Evolutionary conservation across 1,140 invertebrate species (phyloP), one percentile per base, ranked within the genome.

Genomic region (Pomacea maculata): DNA sequence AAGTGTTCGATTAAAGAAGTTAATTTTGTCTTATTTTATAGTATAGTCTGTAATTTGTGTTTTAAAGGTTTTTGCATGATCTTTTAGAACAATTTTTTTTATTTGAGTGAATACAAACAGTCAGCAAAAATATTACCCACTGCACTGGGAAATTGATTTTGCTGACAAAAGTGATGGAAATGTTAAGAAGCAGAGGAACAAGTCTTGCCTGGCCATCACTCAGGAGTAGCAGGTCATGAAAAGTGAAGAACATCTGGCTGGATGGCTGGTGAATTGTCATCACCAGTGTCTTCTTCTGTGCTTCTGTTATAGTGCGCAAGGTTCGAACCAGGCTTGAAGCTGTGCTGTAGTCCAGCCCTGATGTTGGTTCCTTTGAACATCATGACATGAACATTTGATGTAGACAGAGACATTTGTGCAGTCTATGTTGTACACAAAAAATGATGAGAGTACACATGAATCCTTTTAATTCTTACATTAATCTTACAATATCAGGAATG

Each of bases 171-270:
- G 1, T 34, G 25, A 74, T n/a, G 21, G 54, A 11, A n/a, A 10
- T 11, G 25, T 14, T 29, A 34, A 74, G 12, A 34, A 25, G 25
- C 11, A 21, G 21, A 52, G 68, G 11, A 55, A 2, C 25, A 34
- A 63, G 29, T 34, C 82, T 84, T 83, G 88, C 87, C 82, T 95
- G 93, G 75, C 96, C 96, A 82, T 94, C 94, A 86, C 94, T 95
- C 21, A 97, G 90, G n/a, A 96, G 90, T 45, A 96, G 90, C 64
- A 96, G 91, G 89, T 95, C 95, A 91, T 95, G 95, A 88, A 96
- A 96, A 93, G 95, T 95, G 91, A 96, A 95, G 90, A 97, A 97
- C 90, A 97, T 96, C 90, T 96, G 95, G 72, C 95, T 96, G 63
- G 96, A 96, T 0, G 96, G 96, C 89, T 97, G 96, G 90, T 97